phyloP scores from a whole-genome alignment of 2,888 invertebrate species.

The Torymus texanus region DNA sequence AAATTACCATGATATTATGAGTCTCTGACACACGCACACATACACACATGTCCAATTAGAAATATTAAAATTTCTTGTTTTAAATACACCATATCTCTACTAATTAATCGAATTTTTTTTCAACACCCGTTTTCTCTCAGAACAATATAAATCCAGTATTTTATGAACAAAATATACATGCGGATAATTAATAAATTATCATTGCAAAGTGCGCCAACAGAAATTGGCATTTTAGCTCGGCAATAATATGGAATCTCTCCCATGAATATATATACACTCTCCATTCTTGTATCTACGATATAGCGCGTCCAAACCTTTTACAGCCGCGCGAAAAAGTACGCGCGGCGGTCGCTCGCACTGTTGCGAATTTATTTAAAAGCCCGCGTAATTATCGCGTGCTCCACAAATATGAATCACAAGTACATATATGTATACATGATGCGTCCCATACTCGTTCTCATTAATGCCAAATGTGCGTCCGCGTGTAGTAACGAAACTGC shows the following conservation, averaged over 20 bases:
- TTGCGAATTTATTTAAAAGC: slow-evolving; percentile 52
- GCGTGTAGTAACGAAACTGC: slow-evolving; percentile 18
- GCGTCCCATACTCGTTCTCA: slow-evolving; percentile 13
- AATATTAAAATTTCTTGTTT: too few relatives aligned
- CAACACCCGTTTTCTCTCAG: neutral
- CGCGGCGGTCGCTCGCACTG: slow-evolving; percentile 11
- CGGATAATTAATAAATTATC: slow-evolving; percentile 47
- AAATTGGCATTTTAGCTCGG: slow-evolving; percentile 27
- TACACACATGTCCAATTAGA: too few relatives aligned
- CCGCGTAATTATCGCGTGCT: slow-evolving; percentile 29
- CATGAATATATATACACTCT: neutral
- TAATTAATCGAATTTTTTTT: too few relatives aligned
- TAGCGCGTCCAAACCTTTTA: slow-evolving; percentile 15
- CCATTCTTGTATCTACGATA: neutral
- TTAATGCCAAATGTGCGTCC: slow-evolving; percentile 21
- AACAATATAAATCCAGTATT: slow-evolving; percentile 5
- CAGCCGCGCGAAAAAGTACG: slow-evolving; percentile 10
- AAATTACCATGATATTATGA: too few relatives aligned
- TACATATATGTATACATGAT: slow-evolving; percentile 7
- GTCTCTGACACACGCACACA: too few relatives aligned
- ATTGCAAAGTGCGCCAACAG: slow-evolving; percentile 33
- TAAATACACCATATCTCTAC: too few relatives aligned
- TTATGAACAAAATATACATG: neutral
- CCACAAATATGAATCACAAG: slow-evolving; percentile 58
- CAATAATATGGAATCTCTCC: slow-evolving; percentile 28